These are phyloP conservation scores for Amia ocellicauda DNA, from an alignment of 2,113 vertebrate species.

Conservation along the genomic window DNA sequence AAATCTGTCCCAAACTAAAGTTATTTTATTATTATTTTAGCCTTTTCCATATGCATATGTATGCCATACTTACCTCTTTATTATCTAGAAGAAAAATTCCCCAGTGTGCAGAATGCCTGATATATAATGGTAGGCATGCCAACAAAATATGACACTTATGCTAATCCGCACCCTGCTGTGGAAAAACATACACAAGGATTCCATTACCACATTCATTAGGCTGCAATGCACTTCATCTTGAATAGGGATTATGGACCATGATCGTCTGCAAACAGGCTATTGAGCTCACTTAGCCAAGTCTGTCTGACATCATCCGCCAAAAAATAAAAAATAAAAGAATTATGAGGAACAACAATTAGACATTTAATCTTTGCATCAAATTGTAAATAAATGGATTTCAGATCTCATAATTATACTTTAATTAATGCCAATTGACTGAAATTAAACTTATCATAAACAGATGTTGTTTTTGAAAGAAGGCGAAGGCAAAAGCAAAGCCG, in stretches of 20 bases:
- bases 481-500: constrained; percentile 5
- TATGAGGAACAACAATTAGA: constrained; percentile 18
- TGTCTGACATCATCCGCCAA: constrained; percentile 57
- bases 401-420: constrained; percentile 18
- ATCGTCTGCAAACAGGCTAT: constrained; percentile 66
- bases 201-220: constrained; percentile 87
- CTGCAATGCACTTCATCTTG: constrained; percentile 69
- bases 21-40: neutral
- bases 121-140: constrained; percentile 69
- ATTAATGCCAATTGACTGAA: constrained; percentile 25
- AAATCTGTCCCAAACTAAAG: constrained; percentile 38
- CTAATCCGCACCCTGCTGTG: constrained; percentile 84
- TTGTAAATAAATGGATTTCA: constrained; percentile 20
- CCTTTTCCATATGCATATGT: constrained; percentile 41
- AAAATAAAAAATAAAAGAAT: constrained; percentile 11
- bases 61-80: constrained; percentile 54
- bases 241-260: constrained; percentile 73
- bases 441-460: constrained; percentile 33
- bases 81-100: constrained; percentile 61
- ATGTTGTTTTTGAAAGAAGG: constrained; percentile 11
- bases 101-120: constrained; percentile 54
- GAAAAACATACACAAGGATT: constrained; percentile 81
- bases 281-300: constrained; percentile 66
- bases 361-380: constrained; percentile 13
- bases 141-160: constrained; percentile 85